These are phyloP conservation scores for Holacanthus passer DNA, from an alignment of 2,113 vertebrate species.

Conservation along the genomic window DNA sequence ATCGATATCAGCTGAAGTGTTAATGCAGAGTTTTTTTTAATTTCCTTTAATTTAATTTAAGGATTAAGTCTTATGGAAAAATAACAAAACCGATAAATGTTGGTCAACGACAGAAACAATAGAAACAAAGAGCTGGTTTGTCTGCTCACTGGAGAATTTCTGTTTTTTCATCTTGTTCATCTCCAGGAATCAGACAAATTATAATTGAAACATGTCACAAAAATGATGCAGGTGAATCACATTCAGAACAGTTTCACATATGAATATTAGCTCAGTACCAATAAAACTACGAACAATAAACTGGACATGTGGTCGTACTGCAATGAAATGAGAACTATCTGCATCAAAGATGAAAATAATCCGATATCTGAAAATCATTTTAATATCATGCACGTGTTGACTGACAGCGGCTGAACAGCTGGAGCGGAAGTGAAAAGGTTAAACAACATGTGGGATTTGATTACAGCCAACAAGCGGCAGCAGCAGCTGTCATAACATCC, in stretches of 20 bases:
- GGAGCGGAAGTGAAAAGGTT: constrained; percentile 29
- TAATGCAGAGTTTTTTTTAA: neutral
- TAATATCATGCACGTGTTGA: neutral
- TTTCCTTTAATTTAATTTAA: neutral
- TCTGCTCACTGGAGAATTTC: too few species aligned
- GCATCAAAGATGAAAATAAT: neutral
- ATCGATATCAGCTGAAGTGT: neutral
- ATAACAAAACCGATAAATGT: neutral
- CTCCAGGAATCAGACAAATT: neutral
- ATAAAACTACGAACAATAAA: neutral
- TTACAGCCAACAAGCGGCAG: constrained; percentile 20
- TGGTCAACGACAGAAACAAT: neutral
- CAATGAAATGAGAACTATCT: neutral
- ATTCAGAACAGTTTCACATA: neutral
- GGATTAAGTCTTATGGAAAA: neutral
- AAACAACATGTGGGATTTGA: constrained; percentile 41
- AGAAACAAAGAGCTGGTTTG: too few species aligned
- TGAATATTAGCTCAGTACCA: neutral
- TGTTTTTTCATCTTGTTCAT: too few species aligned
- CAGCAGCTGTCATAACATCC: constrained; percentile 30
- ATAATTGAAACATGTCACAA: neutral
- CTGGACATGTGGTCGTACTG: neutral
- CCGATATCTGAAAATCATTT: neutral
- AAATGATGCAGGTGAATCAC: neutral
- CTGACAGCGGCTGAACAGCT: constrained; percentile 11